Percentiles rank a stretch among this genome's conserved stretches.
Evolutionary conservation across 2,797 vertebrate species (phyloP).

Genomic region (Margarornis squamiger): DNA sequence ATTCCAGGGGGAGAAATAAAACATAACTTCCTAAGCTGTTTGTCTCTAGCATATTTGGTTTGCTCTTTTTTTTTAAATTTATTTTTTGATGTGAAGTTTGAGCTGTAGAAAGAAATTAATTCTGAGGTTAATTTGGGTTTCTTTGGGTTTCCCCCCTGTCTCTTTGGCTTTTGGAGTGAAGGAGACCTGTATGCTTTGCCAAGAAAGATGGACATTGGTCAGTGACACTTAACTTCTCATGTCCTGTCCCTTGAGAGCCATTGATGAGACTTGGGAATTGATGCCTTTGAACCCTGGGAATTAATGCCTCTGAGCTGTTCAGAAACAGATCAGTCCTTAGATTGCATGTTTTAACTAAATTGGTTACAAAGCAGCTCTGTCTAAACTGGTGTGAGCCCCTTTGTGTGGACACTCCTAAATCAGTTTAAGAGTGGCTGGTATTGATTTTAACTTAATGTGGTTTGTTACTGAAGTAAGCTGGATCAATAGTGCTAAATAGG

Average conservation of each 20-base stretch:
- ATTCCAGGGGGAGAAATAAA: conserved; percentile 5
- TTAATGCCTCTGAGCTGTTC: not conserved
- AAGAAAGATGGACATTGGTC: not conserved
- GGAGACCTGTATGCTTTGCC: not conserved
- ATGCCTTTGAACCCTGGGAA: conserved; percentile 16
- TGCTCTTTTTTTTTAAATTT: too few relatives aligned
- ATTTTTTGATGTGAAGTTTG: not conserved
- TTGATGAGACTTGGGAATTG: not conserved
- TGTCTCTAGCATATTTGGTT: not conserved
- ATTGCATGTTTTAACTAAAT: conserved; percentile 19
- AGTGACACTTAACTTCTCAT: not conserved
- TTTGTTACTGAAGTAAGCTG: conserved; percentile 65
- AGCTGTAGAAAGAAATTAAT: not conserved
- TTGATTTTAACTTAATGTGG: conserved; percentile 68
- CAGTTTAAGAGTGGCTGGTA: conserved; percentile 60
- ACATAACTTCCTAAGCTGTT: not conserved
- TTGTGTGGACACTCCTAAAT: conserved; percentile 65
- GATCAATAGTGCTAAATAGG: conserved; percentile 67
- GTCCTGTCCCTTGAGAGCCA: not conserved
- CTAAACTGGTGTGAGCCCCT: conserved; percentile 45
- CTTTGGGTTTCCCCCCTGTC: not conserved
- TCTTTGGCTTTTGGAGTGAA: not conserved
- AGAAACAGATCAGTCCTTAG: not conserved
- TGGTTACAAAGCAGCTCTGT: conserved; percentile 42
- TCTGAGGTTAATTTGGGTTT: not conserved